These are phyloP conservation scores for Andrena cerasifolii DNA, from an alignment of 1,140 invertebrate species.

Conservation along the genomic window DNA sequence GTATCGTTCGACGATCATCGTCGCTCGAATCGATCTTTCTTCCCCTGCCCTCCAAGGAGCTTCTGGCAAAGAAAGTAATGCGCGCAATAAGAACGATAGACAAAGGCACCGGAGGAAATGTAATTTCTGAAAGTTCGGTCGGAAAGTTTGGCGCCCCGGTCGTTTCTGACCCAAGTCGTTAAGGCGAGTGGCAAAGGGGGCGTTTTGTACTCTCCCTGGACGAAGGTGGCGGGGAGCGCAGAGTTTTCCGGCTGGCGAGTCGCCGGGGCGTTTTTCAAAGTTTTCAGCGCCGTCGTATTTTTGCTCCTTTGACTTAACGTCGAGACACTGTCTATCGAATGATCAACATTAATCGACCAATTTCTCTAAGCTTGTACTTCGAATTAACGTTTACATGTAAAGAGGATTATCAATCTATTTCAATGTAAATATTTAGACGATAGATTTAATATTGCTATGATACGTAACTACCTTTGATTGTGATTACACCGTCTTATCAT, in stretches of 20 bases:
- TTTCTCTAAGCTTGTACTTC: slow-evolving; percentile 71
- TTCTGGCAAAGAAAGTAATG: background rate
- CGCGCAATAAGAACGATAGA: too few relatives aligned
- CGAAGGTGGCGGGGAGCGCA: background rate
- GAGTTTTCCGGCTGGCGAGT: slow-evolving; percentile 1
- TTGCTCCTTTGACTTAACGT: slow-evolving; percentile 17
- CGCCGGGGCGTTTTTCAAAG: background rate
- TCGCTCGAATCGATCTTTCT: background rate
- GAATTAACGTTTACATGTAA: slow-evolving; percentile 68
- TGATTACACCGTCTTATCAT: slow-evolving; percentile 67
- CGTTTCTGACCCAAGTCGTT: background rate
- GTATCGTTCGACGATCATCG: background rate
- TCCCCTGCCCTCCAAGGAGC: background rate
- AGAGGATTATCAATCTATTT: slow-evolving; percentile 34
- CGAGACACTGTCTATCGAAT: slow-evolving; percentile 26
- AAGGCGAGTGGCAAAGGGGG: background rate
- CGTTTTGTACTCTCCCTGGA: slow-evolving; percentile 8
- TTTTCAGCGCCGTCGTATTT: slow-evolving; percentile 17
- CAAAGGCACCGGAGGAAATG: background rate
- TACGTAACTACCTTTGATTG: slow-evolving; percentile 58
- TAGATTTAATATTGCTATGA: slow-evolving; percentile 62
- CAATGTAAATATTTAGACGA: slow-evolving; percentile 58
- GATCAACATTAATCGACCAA: slow-evolving; percentile 68
- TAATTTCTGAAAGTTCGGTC: background rate
- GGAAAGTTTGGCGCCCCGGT: background rate